Evolutionary conservation across 2,113 vertebrate genomes (phyloP).

Genomic region (Beaufortia kweichowensis): DNA sequence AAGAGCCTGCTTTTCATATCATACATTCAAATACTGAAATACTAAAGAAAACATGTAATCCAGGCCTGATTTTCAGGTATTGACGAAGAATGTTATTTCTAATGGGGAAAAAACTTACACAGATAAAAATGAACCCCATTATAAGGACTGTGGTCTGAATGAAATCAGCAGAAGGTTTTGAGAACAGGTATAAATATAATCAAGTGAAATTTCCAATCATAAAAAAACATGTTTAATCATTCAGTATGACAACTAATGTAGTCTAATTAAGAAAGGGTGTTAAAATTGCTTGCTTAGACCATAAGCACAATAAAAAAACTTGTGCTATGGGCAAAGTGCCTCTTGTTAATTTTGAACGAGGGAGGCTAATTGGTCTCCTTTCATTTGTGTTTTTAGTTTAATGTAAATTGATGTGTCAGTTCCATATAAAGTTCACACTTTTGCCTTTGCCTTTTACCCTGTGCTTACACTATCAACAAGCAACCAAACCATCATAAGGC

Average conservation of each 20-base stretch:
- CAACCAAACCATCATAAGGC: no score
- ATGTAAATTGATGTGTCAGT: no score
- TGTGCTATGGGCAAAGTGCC: not conserved
- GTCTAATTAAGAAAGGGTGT: not conserved
- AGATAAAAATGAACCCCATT: not conserved
- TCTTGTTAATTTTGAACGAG: not conserved
- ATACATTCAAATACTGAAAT: not conserved
- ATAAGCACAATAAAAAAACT: not conserved
- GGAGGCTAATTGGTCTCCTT: not conserved
- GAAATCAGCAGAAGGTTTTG: no score
- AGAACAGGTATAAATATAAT: not conserved
- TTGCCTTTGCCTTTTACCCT: no score
- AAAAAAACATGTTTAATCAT: not conserved
- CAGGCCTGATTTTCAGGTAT: not conserved
- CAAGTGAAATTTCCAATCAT: not conserved
- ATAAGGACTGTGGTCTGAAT: no score
- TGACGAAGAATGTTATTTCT: not conserved
- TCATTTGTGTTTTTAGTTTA: not conserved
- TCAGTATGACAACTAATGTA: not conserved
- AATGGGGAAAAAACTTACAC: not conserved
- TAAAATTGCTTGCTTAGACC: not conserved
- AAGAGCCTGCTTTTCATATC: not conserved
- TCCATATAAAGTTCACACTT: no score
- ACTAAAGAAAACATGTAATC: constrained; percentile 3
- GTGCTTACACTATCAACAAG: no score